Conservation (phyloP, 2,113 vertebrate genomes). For the Neolamprologus longior region DNA sequence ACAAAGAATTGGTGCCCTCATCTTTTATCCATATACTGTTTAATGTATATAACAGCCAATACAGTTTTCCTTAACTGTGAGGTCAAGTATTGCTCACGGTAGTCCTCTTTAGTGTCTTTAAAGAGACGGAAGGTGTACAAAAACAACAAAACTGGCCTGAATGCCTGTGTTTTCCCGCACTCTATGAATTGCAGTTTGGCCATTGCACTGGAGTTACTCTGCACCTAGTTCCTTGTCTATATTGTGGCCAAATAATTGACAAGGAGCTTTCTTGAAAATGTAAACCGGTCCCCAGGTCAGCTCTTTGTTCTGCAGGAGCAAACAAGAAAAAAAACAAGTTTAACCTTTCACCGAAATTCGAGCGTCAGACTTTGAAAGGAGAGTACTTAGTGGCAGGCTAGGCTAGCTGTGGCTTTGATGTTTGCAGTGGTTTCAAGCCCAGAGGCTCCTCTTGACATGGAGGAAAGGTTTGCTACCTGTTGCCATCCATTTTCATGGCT, state of each 20-base stretch:
- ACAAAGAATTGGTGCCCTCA: not conserved
- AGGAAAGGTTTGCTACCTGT: conserved; percentile 32
- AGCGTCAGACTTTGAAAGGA: not conserved
- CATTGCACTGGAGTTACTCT: not conserved
- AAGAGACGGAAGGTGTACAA: not conserved
- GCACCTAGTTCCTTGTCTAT: not conserved
- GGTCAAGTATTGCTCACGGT: not conserved
- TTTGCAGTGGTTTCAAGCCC: not conserved
- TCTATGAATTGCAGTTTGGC: not conserved
- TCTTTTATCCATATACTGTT: not conserved
- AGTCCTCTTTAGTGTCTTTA: not conserved
- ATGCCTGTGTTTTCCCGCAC: not conserved
- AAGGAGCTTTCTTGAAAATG: not conserved
- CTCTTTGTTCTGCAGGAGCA: conserved; percentile 21
- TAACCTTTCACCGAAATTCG: not conserved
- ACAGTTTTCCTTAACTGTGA: not conserved
- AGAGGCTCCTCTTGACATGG: not conserved
- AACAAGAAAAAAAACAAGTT: not conserved
- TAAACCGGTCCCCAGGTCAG: not conserved
- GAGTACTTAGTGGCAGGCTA: not conserved
- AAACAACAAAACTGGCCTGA: not conserved
- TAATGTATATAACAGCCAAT: not conserved
- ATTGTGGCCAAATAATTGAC: conserved; percentile 21
- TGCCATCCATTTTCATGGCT: conserved; percentile 41
- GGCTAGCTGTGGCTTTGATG: conserved; percentile 27